phyloP scores from a whole-genome alignment of 2,888 invertebrate genomes.

The Leucophora obtusa region DNA sequence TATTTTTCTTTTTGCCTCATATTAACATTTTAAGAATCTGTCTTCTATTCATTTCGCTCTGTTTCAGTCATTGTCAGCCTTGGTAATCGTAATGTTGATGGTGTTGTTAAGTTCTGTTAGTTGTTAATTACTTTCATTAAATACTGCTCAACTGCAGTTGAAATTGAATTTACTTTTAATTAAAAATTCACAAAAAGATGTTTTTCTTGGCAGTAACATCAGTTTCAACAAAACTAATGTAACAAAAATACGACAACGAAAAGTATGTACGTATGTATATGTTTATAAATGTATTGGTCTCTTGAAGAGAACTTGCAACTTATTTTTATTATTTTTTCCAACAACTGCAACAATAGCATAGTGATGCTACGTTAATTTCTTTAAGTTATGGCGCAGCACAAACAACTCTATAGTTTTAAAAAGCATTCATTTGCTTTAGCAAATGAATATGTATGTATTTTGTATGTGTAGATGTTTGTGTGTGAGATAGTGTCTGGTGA shows the following conservation, averaged over 20 bases:
- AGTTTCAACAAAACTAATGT: constrained; percentile 57
- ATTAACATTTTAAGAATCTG: background rate
- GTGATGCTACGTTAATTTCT: constrained; percentile 62
- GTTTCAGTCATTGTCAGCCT: background rate
- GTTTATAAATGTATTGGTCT: constrained; percentile 24
- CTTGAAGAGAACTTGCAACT: constrained; percentile 16
- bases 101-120: constrained; percentile 56
- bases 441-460: constrained; percentile 36
- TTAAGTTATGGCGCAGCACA: constrained; percentile 57
- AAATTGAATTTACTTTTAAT: constrained; percentile 70
- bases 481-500: constrained; percentile 54
- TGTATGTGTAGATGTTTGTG: constrained; percentile 23
- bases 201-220: constrained; percentile 66
- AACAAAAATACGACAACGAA: constrained; percentile 16
- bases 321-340: constrained; percentile 31
- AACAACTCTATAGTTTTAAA: constrained; percentile 10
- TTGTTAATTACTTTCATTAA: constrained; percentile 69
- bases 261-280: background rate
- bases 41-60: background rate
- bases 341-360: constrained; percentile 52
- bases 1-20: background rate
- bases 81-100: constrained; percentile 33
- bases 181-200: constrained; percentile 69
- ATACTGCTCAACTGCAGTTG: constrained; percentile 66
- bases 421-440: constrained; percentile 17